phyloP scores from a whole-genome alignment of 2,113 vertebrate genomes.

The Callorhinus ursinus region DNA sequence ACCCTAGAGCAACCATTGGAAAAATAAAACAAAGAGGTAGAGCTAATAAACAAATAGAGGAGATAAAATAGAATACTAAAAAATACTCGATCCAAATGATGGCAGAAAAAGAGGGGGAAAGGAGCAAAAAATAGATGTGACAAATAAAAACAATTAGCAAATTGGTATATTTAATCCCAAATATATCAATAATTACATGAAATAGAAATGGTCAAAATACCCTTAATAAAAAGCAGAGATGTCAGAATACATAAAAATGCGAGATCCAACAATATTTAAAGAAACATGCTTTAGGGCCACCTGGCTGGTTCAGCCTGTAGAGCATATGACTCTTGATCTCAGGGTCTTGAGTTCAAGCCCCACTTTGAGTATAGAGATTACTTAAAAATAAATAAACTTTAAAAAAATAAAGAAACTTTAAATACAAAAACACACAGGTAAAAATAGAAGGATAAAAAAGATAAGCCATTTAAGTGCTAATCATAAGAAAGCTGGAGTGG shows the following conservation, averaged over 20 bases:
- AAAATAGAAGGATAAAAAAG: not conserved
- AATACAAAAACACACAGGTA: not conserved
- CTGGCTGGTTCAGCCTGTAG: not conserved
- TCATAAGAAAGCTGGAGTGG: not conserved
- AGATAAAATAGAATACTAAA: not conserved
- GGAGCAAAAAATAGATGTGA: not conserved
- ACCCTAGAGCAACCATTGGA: not conserved
- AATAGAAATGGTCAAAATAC: not conserved
- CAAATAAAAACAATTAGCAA: not conserved
- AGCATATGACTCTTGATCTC: not conserved
- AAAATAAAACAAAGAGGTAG: not conserved
- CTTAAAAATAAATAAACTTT: not conserved
- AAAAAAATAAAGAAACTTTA: not conserved
- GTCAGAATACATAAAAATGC: not conserved
- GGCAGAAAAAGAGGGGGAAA: not conserved
- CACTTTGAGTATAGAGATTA: not conserved
- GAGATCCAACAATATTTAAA: not conserved
- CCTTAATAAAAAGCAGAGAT: not conserved
- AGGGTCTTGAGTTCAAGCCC: not conserved
- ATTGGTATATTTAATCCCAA: not conserved
- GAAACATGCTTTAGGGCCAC: not conserved
- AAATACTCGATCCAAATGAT: not conserved
- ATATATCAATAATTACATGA: not conserved
- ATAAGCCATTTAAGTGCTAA: not conserved
- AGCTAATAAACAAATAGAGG: not conserved